Evolutionary conservation across 2,113 vertebrate genomes (phyloP).

Genomic region (Silurus glanis): DNA sequence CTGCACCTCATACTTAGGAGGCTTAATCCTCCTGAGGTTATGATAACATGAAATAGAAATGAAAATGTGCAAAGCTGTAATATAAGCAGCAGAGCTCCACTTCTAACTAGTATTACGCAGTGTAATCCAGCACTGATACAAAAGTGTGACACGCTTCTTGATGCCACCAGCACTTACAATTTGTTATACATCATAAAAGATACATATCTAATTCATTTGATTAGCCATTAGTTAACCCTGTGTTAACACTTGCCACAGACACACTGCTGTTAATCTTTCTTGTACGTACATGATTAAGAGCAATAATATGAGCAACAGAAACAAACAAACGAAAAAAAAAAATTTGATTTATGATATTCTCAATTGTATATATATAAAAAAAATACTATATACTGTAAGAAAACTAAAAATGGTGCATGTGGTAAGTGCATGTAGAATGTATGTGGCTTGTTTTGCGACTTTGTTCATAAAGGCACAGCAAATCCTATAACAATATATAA

Average conservation of each 20-base stretch:
- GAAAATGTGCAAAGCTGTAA: constrained; percentile 1
- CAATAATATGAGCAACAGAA: background rate
- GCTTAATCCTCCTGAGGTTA: constrained; percentile 31
- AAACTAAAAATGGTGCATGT: background rate
- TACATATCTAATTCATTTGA: background rate
- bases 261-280: background rate
- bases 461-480: too few species aligned
- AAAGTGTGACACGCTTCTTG: background rate
- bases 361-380: too few species aligned
- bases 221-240: background rate
- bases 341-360: background rate
- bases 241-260: background rate
- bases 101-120: background rate
- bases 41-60: constrained; percentile 13
- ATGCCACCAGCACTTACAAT: background rate
- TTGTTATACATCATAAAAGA: background rate
- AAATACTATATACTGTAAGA: background rate
- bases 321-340: background rate
- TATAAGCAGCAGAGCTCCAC: background rate
- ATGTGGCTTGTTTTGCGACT: background rate
- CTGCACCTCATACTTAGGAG: constrained; percentile 2
- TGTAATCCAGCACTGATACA: constrained; percentile 4
- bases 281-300: background rate
- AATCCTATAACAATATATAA: background rate
- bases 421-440: background rate